A percentile compares a stretch with the other conserved stretches of the same genome.
These are phyloP conservation scores for Perognathus longimembris DNA, from an alignment of 2,113 vertebrate species.

Conservation along the genomic window DNA sequence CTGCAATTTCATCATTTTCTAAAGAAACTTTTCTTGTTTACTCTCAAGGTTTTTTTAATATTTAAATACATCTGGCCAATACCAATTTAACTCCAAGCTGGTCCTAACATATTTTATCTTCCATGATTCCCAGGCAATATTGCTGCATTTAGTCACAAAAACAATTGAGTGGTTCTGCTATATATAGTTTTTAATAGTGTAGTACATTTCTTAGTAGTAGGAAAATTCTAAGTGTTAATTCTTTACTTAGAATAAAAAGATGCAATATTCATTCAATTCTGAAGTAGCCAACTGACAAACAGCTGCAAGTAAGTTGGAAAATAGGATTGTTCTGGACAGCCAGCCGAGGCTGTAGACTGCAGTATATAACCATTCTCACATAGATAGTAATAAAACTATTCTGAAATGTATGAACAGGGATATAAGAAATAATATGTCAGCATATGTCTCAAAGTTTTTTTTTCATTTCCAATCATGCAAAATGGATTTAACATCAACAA, in stretches of 20 bases:
- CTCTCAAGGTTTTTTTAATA: too few relatives aligned
- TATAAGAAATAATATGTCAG: neutral
- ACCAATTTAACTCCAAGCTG: neutral
- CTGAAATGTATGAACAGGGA: constrained; percentile 13
- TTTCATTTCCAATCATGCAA: constrained; percentile 17
- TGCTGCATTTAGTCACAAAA: constrained; percentile 27
- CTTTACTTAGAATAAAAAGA: too few relatives aligned
- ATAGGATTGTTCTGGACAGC: neutral
- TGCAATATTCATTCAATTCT: neutral
- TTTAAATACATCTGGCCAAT: neutral
- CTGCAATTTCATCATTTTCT: constrained; percentile 3
- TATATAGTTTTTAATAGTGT: neutral
- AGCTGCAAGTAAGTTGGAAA: neutral
- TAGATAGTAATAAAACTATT: neutral
- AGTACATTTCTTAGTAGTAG: neutral
- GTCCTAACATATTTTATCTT: neutral
- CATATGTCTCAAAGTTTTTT: neutral
- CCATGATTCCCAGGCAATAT: neutral
- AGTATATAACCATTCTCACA: neutral
- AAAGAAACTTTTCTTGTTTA: neutral
- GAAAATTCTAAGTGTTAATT: neutral
- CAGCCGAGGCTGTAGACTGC: too few relatives aligned
- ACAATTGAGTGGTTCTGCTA: neutral
- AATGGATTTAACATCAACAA: neutral
- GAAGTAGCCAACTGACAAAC: neutral